Conservation (phyloP, 1,140 invertebrate species). For the Drosophila subpulchrella region DNA sequence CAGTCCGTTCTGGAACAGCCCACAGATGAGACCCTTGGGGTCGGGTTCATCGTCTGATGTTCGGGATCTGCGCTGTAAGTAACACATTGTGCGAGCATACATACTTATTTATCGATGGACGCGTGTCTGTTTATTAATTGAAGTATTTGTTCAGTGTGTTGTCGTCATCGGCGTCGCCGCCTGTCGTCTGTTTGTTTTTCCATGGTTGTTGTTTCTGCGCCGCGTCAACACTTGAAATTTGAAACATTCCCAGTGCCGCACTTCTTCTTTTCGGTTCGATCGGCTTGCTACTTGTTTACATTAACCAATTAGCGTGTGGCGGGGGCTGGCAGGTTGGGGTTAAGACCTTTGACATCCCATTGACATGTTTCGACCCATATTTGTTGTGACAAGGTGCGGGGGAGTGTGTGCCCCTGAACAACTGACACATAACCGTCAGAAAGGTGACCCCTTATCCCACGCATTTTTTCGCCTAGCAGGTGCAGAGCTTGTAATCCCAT, state of each 20-base stretch:
- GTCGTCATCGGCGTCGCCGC: conserved; percentile 37
- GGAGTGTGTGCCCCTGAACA: conserved; percentile 19
- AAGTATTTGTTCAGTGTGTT: conserved; percentile 73
- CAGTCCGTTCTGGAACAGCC: conserved; percentile 26
- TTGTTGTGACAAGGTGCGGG: conserved; percentile 65
- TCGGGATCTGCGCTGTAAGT: conserved; percentile 12
- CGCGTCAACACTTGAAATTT: conserved; percentile 80
- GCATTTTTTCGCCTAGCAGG: conserved; percentile 1
- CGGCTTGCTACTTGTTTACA: conserved; percentile 69
- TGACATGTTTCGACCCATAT: conserved; percentile 74
- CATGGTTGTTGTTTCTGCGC: conserved; percentile 51
- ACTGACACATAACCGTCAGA: conserved; percentile 7
- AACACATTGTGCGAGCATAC: conserved; percentile 52
- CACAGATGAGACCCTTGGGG: conserved; percentile 33
- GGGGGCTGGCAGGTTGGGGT: conserved; percentile 34
- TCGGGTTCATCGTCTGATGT: conserved; percentile 1
- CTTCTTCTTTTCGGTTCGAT: conserved; percentile 31
- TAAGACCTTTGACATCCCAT: conserved; percentile 73
- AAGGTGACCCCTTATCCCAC: background rate
- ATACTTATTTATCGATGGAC: conserved; percentile 77
- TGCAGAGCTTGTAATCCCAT: background rate
- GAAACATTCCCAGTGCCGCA: conserved; percentile 59
- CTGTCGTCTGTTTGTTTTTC: conserved; percentile 72
- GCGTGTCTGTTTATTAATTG: conserved; percentile 82
- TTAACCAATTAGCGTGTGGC: conserved; percentile 74